These are phyloP conservation scores for Tineola bisselliella DNA, from an alignment of 2,888 invertebrate genomes.

Conservation along the genomic window DNA sequence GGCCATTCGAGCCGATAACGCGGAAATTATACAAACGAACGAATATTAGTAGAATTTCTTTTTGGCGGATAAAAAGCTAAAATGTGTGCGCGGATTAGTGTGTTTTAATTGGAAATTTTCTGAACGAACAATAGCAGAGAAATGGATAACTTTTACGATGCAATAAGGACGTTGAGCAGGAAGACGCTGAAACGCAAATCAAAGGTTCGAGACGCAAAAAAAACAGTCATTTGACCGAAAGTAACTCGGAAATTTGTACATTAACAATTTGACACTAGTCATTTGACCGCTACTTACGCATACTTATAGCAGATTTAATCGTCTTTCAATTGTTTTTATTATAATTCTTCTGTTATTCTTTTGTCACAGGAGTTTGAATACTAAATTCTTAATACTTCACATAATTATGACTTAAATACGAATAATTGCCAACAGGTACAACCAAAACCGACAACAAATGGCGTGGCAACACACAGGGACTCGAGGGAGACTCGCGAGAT, in stretches of 20 bases:
- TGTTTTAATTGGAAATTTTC: no score
- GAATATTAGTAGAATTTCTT: not conserved
- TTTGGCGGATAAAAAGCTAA: not conserved
- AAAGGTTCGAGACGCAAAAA: no score
- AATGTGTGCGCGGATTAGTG: no score
- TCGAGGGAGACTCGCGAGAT: conserved; percentile 34
- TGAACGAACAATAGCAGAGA: not conserved
- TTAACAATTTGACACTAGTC: no score
- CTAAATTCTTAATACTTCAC: no score
- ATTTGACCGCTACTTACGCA: no score
- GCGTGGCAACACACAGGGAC: conserved; percentile 37
- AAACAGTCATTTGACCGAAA: no score
- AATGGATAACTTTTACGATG: conserved; percentile 58
- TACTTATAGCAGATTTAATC: no score
- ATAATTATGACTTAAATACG: conserved; percentile 21
- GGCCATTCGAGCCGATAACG: conserved; percentile 31
- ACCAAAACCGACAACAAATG: conserved; percentile 59
- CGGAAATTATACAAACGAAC: conserved; percentile 2
- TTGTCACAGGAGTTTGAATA: no score
- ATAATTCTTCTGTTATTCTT: no score
- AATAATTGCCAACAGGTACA: conserved; percentile 50
- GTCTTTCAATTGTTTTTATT: no score
- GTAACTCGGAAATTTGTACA: no score
- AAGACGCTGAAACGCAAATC: conserved; percentile 55
- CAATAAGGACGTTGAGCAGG: conserved; percentile 52